Evolutionary conservation across 2,888 invertebrate genomes (phyloP).

Genomic region (Rhagonycha lutea): DNA sequence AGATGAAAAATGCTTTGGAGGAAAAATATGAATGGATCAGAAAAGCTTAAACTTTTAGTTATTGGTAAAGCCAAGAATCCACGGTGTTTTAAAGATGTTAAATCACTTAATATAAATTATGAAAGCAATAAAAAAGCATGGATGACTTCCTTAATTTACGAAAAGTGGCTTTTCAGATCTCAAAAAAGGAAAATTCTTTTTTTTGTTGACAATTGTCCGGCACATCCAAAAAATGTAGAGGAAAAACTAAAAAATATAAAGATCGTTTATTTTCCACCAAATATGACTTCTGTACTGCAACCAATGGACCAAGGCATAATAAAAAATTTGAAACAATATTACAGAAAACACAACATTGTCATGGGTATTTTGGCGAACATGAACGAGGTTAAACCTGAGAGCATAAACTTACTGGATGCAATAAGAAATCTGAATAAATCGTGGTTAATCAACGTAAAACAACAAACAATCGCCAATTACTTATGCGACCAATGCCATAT

Average conservation of each 20-base stretch:
- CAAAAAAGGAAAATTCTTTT: background rate
- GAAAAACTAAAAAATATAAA: constrained; percentile 8
- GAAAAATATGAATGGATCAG: constrained; percentile 45
- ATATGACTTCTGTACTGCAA: constrained; percentile 17
- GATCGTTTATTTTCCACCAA: constrained; percentile 15
- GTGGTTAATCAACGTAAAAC: background rate
- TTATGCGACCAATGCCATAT: background rate
- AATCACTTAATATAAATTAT: constrained; percentile 29
- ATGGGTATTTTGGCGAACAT: background rate
- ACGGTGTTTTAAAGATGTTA: constrained; percentile 39
- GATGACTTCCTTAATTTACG: constrained; percentile 39
- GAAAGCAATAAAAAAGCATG: constrained; percentile 42
- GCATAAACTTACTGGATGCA: background rate
- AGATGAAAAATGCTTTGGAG: constrained; percentile 42
- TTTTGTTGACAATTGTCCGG: constrained; percentile 8
- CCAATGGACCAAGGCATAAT: constrained; percentile 14
- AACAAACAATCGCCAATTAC: background rate
- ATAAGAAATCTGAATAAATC: background rate
- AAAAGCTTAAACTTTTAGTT: constrained; percentile 43
- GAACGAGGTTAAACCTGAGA: background rate
- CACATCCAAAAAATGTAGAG: constrained; percentile 8
- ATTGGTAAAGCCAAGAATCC: constrained; percentile 46
- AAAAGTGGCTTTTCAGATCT: background rate
- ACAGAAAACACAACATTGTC: background rate
- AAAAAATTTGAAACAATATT: constrained; percentile 2